phyloP scores from a whole-genome alignment of 2,888 invertebrate species.

The Drosophila nigritarsus region DNA sequence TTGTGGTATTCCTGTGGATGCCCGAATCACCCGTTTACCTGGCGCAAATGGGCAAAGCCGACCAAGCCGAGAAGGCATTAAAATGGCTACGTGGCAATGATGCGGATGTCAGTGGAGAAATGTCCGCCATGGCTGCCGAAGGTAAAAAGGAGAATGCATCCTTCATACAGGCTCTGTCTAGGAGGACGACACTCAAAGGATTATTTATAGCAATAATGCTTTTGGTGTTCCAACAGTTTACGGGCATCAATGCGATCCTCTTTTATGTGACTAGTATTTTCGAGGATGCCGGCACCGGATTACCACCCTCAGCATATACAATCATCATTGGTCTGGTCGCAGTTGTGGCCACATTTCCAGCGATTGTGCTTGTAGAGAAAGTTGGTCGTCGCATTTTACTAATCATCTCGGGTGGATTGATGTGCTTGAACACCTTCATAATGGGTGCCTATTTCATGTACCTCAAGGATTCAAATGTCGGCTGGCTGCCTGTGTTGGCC shows the following conservation, averaged over 20 bases:
- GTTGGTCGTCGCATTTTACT: conserved; percentile 91
- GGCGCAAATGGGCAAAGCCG: conserved; percentile 86
- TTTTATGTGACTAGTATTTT: conserved; percentile 92
- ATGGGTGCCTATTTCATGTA: conserved; percentile 88
- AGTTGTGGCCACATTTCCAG: conserved; percentile 86
- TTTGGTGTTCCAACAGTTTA: conserved; percentile 95
- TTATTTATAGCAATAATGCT: conserved; percentile 89
- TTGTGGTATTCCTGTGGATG: conserved; percentile 90
- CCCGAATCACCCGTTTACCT: conserved; percentile 91
- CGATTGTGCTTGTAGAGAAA: conserved; percentile 91
- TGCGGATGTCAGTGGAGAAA: conserved; percentile 87
- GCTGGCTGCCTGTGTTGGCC: conserved; percentile 90
- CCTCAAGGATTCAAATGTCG: conserved; percentile 83
- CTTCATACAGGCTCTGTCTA: conserved; percentile 86
- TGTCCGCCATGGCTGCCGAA: conserved; percentile 77
- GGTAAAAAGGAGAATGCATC: conserved; percentile 83
- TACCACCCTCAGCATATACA: conserved; percentile 86
- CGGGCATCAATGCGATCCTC: conserved; percentile 92
- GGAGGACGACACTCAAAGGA: conserved; percentile 87
- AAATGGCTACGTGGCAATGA: conserved; percentile 89
- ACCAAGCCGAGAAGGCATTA: conserved; percentile 89
- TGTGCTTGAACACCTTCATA: conserved; percentile 88
- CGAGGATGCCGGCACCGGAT: conserved; percentile 38
- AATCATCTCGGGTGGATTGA: conserved; percentile 88
- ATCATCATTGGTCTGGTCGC: conserved; percentile 91